Percentiles rank a stretch among this genome's conserved stretches.
These are phyloP conservation scores for Acleris literana DNA, from an alignment of 2,888 invertebrate species.

Conservation along the genomic window DNA sequence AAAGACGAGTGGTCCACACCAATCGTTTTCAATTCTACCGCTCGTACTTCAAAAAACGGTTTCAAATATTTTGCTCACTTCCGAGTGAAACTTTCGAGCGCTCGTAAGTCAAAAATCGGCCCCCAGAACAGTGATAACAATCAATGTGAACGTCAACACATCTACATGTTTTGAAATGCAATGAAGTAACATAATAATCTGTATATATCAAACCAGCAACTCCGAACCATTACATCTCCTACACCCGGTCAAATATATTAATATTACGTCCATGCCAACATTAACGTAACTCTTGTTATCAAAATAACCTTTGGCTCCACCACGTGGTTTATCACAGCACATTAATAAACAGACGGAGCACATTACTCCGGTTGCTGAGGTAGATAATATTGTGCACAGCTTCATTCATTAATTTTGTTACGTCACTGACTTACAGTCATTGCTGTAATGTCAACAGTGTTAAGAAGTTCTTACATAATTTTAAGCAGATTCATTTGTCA, in stretches of 20 bases:
- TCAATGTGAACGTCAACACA: no score
- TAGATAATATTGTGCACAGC: conserved; percentile 34
- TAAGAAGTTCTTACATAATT: neutral
- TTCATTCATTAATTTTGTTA: conserved; percentile 28
- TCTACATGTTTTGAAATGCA: neutral
- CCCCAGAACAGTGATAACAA: no score
- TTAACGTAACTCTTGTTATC: conserved; percentile 29
- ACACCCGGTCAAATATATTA: conserved; percentile 14
- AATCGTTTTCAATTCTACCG: no score
- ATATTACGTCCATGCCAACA: conserved; percentile 29
- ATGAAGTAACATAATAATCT: neutral
- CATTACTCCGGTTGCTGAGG: conserved; percentile 32
- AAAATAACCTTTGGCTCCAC: conserved; percentile 33
- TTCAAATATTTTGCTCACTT: no score
- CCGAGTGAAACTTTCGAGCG: no score
- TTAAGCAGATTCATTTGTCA: no score
- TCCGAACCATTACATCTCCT: neutral
- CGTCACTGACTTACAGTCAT: conserved; percentile 14
- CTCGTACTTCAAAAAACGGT: no score
- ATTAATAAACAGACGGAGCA: conserved; percentile 33
- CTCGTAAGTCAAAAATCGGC: no score
- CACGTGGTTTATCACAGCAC: conserved; percentile 35
- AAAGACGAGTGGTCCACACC: no score
- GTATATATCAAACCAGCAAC: neutral
- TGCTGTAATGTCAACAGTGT: conserved; percentile 28